Percentiles rank a stretch among this genome's conserved stretches.
These are phyloP conservation scores for Synodontis membranacea DNA, from an alignment of 2,113 vertebrate genomes.

Conservation along the genomic window DNA sequence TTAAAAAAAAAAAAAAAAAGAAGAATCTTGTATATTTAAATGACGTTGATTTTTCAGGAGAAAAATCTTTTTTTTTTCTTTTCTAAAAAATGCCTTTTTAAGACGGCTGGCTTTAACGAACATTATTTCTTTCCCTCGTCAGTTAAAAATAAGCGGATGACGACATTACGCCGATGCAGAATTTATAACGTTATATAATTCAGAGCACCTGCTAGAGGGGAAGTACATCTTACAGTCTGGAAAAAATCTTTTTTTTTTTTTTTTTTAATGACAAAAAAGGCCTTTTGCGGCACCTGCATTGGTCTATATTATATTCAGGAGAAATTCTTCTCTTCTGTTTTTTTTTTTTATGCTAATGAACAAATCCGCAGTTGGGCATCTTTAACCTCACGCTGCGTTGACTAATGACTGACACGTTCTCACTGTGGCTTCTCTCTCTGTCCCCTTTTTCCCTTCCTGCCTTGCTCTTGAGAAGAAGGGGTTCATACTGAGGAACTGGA, in stretches of 20 bases:
- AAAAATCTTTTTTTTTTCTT: no score
- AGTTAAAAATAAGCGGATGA: constrained; percentile 12
- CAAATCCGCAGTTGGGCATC: constrained; percentile 10
- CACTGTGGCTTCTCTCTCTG: constrained; percentile 75
- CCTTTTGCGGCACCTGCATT: neutral
- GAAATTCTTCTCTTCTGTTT: neutral
- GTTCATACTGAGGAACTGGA: constrained; percentile 99
- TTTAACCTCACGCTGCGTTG: neutral
- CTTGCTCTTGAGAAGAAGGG: constrained; percentile 91
- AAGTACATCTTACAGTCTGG: neutral
- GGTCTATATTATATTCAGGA: neutral
- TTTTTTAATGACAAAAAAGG: neutral
- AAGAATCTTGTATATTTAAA: neutral
- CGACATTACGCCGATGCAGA: neutral
- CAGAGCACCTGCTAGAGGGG: neutral
- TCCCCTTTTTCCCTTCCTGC: constrained; percentile 77
- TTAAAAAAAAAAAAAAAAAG: neutral
- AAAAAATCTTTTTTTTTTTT: neutral
- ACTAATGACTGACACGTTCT: constrained; percentile 61
- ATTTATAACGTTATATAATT: neutral
- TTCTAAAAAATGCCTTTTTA: neutral
- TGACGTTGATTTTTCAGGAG: neutral
- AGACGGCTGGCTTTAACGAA: neutral
- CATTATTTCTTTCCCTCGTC: neutral
- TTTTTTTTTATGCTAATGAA: neutral